Conservation (phyloP, 2,113 vertebrate genomes). For the Phylloscopus trochiloides region DNA sequence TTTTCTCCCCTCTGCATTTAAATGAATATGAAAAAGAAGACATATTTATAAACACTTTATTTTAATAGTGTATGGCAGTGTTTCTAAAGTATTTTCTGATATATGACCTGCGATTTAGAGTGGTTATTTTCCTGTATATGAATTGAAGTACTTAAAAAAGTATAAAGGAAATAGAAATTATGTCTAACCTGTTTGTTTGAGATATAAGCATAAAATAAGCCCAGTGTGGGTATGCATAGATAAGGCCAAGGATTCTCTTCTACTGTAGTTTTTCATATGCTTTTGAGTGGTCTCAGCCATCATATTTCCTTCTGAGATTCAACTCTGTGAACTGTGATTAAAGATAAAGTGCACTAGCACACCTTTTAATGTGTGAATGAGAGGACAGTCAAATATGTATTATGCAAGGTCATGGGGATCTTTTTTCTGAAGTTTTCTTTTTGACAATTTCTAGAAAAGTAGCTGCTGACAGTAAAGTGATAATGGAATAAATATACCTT, state of each 20-base stretch:
- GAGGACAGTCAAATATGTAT: neutral
- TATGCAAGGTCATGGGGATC: neutral
- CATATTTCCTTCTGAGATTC: neutral
- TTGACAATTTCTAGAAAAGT: neutral
- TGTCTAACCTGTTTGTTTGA: neutral
- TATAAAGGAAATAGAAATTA: neutral
- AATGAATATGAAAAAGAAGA: neutral
- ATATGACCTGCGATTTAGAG: neutral
- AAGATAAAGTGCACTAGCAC: neutral
- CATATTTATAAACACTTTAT: neutral
- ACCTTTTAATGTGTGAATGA: neutral
- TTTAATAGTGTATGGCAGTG: neutral
- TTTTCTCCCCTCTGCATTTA: neutral
- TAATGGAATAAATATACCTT: neutral
- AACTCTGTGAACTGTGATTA: neutral
- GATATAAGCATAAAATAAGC: neutral
- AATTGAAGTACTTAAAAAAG: neutral
- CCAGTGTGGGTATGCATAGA: neutral
- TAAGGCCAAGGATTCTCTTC: neutral
- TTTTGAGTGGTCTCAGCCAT: neutral
- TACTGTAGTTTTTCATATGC: neutral
- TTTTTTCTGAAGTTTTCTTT: neutral
- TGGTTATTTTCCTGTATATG: neutral
- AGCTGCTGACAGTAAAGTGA: neutral
- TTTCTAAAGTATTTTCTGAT: neutral